Conservation (phyloP, 2,797 vertebrate genomes). For the Cirrhinus molitorella region DNA sequence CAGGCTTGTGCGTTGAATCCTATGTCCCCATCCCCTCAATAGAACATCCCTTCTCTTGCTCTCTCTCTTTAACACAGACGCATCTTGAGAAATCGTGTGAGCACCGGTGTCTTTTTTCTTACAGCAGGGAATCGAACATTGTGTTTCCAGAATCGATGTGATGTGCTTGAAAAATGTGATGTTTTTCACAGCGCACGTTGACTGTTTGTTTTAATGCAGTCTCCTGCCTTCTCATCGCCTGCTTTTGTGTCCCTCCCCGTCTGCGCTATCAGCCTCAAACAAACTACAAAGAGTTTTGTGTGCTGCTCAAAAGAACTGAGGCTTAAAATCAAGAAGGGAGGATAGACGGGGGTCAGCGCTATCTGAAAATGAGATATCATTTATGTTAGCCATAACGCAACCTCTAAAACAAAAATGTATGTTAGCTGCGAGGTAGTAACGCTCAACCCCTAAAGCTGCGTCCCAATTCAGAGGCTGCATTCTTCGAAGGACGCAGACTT, state of each 20-base stretch:
- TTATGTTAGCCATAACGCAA: neutral
- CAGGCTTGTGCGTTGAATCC: conserved; percentile 75
- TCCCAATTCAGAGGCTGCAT: neutral
- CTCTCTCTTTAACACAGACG: conserved; percentile 63
- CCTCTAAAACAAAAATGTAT: neutral
- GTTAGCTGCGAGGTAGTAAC: neutral
- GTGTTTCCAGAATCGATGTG: conserved; percentile 69
- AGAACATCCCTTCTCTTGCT: conserved; percentile 54
- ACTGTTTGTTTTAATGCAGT: conserved; percentile 68
- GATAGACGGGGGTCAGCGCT: neutral
- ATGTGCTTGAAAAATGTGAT: conserved; percentile 66
- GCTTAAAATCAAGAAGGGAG: conserved; percentile 18
- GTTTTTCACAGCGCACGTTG: conserved; percentile 66
- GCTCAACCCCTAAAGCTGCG: neutral
- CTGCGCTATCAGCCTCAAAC: conserved; percentile 16
- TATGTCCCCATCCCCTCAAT: neutral
- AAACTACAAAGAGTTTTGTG: conserved; percentile 15
- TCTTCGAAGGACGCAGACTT: neutral
- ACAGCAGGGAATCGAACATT: conserved; percentile 73
- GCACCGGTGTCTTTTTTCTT: conserved; percentile 55
- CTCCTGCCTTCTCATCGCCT: conserved; percentile 35
- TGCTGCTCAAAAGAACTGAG: neutral
- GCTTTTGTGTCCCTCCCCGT: conserved; percentile 6
- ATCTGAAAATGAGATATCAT: neutral
- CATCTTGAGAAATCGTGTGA: conserved; percentile 68